Conservation (phyloP, 2,888 invertebrate genomes). For the Lottia gigantea region DNA sequence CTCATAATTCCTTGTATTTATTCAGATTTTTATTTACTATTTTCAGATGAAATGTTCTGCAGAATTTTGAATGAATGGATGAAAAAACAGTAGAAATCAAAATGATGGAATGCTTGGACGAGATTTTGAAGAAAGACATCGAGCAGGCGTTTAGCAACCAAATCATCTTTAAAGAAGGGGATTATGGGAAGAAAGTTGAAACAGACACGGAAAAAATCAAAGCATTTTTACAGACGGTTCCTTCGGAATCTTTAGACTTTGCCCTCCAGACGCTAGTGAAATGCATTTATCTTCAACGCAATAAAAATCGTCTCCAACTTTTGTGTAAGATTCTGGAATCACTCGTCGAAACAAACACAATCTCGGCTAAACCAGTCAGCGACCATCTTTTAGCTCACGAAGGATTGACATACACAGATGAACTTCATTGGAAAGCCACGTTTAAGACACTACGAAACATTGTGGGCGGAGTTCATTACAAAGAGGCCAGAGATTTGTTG, state of each 20-base stretch:
- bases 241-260: conserved; percentile 78
- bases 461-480: conserved; percentile 93
- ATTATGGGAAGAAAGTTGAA: conserved; percentile 75
- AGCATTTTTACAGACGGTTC: conserved; percentile 1
- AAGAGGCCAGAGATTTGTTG: conserved; percentile 74
- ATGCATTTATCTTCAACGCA: conserved; percentile 80
- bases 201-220: background rate
- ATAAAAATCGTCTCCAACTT: conserved; percentile 80
- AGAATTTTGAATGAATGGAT: too few relatives aligned
- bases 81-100: too few relatives aligned
- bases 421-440: conserved; percentile 89
- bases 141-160: conserved; percentile 92
- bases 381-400: conserved; percentile 87
- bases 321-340: conserved; percentile 81
- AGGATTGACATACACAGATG: conserved; percentile 82
- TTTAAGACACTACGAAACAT: conserved; percentile 86
- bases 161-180: conserved; percentile 80
- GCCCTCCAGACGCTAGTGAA: conserved; percentile 81
- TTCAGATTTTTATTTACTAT: too few relatives aligned
- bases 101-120: background rate
- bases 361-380: conserved; percentile 75
- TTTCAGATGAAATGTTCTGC: too few relatives aligned
- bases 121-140: conserved; percentile 41
- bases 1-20: too few relatives aligned
- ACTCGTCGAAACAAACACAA: conserved; percentile 78